These are phyloP conservation scores for Trichechus manatus DNA, from an alignment of 2,113 vertebrate genomes.

Conservation along the genomic window DNA sequence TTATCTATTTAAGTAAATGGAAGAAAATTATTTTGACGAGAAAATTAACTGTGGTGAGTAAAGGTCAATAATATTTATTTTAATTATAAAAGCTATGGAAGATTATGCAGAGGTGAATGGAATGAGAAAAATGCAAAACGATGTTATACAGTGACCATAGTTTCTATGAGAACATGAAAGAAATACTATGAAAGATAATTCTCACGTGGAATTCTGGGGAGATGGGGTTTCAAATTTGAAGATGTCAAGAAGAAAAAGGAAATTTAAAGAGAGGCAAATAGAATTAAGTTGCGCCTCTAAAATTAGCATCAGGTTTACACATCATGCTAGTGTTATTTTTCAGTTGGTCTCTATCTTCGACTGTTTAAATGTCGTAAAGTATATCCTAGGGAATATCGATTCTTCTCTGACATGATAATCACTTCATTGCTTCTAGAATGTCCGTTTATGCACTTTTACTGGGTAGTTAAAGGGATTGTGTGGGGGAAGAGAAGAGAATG, in stretches of 20 bases:
- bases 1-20: not conserved
- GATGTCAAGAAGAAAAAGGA: not conserved
- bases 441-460: not conserved
- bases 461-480: not conserved
- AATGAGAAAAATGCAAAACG: not conserved
- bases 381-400: not conserved
- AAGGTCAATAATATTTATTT: not conserved
- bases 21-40: not conserved
- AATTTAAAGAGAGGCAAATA: not conserved
- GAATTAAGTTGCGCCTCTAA: not conserved
- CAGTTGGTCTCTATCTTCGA: not conserved
- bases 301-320: not conserved
- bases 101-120: not conserved
- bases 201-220: not conserved
- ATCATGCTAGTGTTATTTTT: not conserved
- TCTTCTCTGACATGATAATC: not conserved
- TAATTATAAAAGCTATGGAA: not conserved
- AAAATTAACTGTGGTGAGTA: not conserved
- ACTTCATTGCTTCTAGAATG: constrained; percentile 9
- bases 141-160: not conserved
- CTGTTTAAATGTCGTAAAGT: not conserved
- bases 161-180: not conserved
- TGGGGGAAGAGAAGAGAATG: not conserved
- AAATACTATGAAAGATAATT: not conserved
- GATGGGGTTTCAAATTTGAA: not conserved